Conservation (phyloP, 2,113 vertebrate genomes). For the Eurystomus gularis region DNA sequence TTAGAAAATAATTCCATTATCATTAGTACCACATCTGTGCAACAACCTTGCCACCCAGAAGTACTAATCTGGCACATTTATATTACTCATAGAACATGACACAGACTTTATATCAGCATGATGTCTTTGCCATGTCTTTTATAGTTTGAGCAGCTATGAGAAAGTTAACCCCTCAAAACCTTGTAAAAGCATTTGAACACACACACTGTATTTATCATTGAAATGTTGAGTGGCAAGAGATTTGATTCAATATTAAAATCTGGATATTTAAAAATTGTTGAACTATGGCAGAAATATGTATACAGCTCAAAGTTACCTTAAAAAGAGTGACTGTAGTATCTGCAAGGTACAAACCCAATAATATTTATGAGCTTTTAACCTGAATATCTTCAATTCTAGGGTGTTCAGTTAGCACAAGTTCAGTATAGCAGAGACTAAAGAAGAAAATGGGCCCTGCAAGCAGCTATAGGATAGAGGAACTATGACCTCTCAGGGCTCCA, state of each 20-base stretch:
- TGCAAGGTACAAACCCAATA: background rate
- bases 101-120: background rate
- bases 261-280: background rate
- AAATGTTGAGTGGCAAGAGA: background rate
- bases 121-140: background rate
- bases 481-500: background rate
- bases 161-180: background rate
- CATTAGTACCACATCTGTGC: background rate
- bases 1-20: slow-evolving; percentile 6
- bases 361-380: background rate
- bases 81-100: background rate
- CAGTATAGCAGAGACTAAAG: background rate
- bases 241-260: background rate
- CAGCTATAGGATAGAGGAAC: background rate
- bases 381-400: background rate
- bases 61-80: background rate
- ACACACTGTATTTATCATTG: background rate
- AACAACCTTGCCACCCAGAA: background rate
- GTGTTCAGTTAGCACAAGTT: background rate
- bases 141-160: background rate
- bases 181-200: background rate
- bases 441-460: background rate
- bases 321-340: background rate
- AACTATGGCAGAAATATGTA: background rate
- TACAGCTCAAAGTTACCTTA: background rate